Base-by-base conservation (phyloP, 2,888 invertebrate species). In the Imbricaverruca yamaguchii region DNA sequence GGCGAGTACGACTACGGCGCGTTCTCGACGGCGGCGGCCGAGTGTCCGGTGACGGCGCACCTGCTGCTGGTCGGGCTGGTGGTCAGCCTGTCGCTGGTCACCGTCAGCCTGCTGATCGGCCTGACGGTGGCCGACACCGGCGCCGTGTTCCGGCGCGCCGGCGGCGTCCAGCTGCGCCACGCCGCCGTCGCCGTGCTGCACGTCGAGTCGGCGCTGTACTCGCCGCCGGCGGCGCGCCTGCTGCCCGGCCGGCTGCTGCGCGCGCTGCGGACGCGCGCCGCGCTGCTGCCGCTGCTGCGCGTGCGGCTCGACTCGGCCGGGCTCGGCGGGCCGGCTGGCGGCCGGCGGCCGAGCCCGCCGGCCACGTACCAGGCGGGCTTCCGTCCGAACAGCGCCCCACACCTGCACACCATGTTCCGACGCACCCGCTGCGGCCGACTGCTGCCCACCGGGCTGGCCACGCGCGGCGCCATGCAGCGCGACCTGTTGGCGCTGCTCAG, bases 31-130 rank as follows among this genome's bases (percentile, higher is more conserved):
- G 21, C 9, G 25, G 21, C 57, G 23, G 67, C 9, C 10, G n/a
- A 8, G 39, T 74, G 57, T 15, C 61, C 81, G 18, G 25, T 80
- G 82, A 83, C 25, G 82, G 88, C 89, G 0, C 87, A 90, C 79
- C 84, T 90, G 0, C 88, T 90, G 53, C 90, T 90, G 84, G 85
- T 90, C 0, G 84, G 89, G 8, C 90, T 90, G 82, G 85, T 90
- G 0, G 86, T 90, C 25, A 84, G 90, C 82, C 90, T 90, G 59
- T 89, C 90, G 12, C 90, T 91, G 80, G 90, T 91, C 0, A 86
- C 90, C 8, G 90, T 90, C 90, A 91, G 91, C 84, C 86, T 91
- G 80, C 87, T 91, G 85, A 89, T 90, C 0, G 91, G 90, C 85
- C 89, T 91, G 13, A 90, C 90, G 13, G 90, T 91, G 1, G 90